Percentiles rank a stretch among this genome's conserved stretches.
These are phyloP conservation scores for Tyto alba DNA, from an alignment of 2,113 vertebrate species.

Conservation along the genomic window DNA sequence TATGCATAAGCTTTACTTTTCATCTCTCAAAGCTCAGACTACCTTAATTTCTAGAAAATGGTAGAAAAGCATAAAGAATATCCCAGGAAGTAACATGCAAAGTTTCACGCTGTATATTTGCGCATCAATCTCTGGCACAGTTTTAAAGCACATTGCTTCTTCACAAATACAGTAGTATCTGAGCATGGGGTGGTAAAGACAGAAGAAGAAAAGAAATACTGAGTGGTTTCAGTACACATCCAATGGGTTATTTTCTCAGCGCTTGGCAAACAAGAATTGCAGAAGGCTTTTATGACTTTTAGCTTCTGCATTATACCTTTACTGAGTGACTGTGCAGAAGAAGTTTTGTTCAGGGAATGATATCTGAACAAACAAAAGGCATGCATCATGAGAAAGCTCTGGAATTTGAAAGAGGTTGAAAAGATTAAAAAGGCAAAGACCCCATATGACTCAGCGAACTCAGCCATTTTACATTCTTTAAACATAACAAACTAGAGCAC, in stretches of 20 bases:
- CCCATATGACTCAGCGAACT: not conserved
- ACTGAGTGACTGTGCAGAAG: not conserved
- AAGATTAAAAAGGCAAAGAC: not conserved
- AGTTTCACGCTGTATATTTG: not conserved
- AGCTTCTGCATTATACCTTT: not conserved
- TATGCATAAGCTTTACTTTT: not conserved
- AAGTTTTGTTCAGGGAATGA: not conserved
- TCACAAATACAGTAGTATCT: not conserved
- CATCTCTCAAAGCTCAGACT: not conserved
- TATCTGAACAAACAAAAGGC: not conserved
- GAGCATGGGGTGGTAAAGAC: not conserved
- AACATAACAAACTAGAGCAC: not conserved
- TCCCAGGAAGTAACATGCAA: not conserved
- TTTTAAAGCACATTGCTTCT: not conserved
- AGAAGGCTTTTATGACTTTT: not conserved
- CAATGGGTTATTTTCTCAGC: not conserved
- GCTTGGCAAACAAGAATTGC: not conserved
- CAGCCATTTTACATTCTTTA: not conserved
- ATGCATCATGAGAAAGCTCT: not conserved
- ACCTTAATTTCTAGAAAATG: not conserved
- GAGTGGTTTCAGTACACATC: not conserved
- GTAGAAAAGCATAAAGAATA: not conserved
- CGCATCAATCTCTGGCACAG: not conserved
- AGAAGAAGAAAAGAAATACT: not conserved
- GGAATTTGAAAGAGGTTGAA: constrained; percentile 1